A percentile compares a stretch with the other conserved stretches of the same genome.
These are phyloP conservation scores for Coracias cyanogaster DNA, from an alignment of 2,797 vertebrate genomes.

Conservation along the genomic window DNA sequence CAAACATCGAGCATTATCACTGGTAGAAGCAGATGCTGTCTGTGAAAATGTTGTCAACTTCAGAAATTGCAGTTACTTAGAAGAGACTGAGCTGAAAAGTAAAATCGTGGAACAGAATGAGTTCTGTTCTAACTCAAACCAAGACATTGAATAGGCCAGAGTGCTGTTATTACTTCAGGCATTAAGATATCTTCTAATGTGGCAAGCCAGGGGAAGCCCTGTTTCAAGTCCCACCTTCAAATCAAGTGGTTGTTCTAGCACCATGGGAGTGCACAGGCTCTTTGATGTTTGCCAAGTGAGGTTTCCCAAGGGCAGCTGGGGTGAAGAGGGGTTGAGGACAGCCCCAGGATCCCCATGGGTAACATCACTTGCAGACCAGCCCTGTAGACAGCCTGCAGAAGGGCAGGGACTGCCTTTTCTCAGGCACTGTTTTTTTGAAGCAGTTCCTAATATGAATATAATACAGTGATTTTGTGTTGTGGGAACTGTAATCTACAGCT, in stretches of 20 bases:
- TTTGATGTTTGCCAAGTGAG: not conserved
- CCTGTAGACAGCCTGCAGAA: not conserved
- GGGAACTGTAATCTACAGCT: not conserved
- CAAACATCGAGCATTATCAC: too few species aligned
- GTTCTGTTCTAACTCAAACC: too few species aligned
- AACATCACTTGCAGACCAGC: not conserved
- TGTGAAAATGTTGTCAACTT: too few species aligned
- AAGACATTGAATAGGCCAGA: not conserved
- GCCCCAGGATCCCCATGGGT: not conserved
- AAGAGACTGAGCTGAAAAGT: too few species aligned
- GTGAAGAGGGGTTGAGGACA: not conserved
- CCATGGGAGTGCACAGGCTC: accelerated
- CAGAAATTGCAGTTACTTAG: too few species aligned
- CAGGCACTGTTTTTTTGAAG: not conserved
- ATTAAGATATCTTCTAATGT: not conserved
- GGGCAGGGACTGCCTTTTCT: not conserved
- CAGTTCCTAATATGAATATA: not conserved
- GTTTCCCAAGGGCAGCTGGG: not conserved
- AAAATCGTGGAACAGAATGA: too few species aligned
- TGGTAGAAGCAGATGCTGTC: too few species aligned
- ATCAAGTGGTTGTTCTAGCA: not conserved
- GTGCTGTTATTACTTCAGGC: not conserved
- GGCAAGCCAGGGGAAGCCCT: accelerated
- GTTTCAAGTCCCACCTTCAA: not conserved
- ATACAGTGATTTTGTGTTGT: not conserved